These are phyloP conservation scores for Cherax destructor DNA, from an alignment of 1,140 invertebrate species.

Conservation along the genomic window DNA sequence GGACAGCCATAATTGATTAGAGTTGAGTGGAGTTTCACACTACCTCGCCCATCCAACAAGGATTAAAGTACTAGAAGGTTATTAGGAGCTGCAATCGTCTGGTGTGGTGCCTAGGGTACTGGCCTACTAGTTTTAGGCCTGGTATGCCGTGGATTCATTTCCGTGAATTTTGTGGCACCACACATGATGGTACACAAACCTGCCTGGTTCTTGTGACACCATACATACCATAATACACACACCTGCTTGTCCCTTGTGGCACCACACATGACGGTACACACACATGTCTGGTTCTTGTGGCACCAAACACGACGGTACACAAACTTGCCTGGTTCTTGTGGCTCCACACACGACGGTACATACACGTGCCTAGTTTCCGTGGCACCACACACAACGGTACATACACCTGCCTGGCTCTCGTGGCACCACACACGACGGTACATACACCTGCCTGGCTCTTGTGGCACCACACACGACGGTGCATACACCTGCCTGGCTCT, in stretches of 20 bases:
- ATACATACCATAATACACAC: background rate
- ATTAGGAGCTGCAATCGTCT: slow-evolving; percentile 24
- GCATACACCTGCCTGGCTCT: too few relatives aligned
- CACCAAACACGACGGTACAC: too few relatives aligned
- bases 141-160: background rate
- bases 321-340: too few relatives aligned
- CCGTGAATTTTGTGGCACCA: background rate
- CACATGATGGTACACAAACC: slow-evolving; percentile 25
- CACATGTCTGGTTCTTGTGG: background rate
- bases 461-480: too few relatives aligned
- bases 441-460: too few relatives aligned
- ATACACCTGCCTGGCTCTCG: too few relatives aligned
- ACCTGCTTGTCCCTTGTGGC: background rate
- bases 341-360: too few relatives aligned
- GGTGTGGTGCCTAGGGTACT: background rate
- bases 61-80: slow-evolving; percentile 40
- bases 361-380: too few relatives aligned
- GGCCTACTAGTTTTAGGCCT: background rate
- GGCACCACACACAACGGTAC: too few relatives aligned
- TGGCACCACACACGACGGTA: too few relatives aligned
- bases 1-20: slow-evolving; percentile 41
- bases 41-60: slow-evolving; percentile 6
- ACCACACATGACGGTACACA: slow-evolving; percentile 22
- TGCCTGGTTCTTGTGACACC: background rate
- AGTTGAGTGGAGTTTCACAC: slow-evolving; percentile 20